Conservation (phyloP, 1,140 invertebrate genomes). For the Leptinotarsa texana region DNA sequence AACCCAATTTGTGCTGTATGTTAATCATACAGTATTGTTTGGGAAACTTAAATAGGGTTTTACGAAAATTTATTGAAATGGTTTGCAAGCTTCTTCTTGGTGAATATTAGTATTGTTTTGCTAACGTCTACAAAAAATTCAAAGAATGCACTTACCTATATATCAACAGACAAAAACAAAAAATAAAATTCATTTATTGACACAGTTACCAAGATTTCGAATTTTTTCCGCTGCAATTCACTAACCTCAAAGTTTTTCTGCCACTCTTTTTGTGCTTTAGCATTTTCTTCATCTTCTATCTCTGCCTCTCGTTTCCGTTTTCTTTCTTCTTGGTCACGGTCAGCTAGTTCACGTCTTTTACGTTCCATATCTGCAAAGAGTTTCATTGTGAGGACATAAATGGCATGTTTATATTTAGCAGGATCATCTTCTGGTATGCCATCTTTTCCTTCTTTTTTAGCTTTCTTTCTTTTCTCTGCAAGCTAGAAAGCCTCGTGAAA, state of each 20-base stretch:
- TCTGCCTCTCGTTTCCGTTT: conserved; percentile 95
- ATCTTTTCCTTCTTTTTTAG: conserved; percentile 88
- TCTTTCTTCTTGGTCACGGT: conserved; percentile 89
- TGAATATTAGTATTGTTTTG: no score
- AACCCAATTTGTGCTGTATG: no score
- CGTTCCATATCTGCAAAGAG: conserved; percentile 96
- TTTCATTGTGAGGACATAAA: conserved; percentile 98
- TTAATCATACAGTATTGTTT: no score
- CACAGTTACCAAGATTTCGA: neutral
- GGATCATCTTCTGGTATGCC: conserved; percentile 94
- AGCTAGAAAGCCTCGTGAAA: conserved; percentile 65
- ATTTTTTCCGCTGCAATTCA: neutral
- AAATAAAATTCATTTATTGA: no score
- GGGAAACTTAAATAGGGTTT: no score
- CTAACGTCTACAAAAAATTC: no score
- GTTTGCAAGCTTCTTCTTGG: no score
- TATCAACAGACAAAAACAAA: no score
- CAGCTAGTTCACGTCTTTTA: conserved; percentile 81
- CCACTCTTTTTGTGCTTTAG: conserved; percentile 91
- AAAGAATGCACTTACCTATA: no score
- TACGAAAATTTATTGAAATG: no score
- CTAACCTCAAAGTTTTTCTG: conserved; percentile 94
- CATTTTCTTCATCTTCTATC: conserved; percentile 87
- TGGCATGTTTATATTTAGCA: conserved; percentile 88
- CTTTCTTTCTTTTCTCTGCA: conserved; percentile 91